Percentiles rank a stretch among this genome's conserved stretches.
Conservation (phyloP, 2,113 vertebrate species). For the Oncorhynchus masou region DNA sequence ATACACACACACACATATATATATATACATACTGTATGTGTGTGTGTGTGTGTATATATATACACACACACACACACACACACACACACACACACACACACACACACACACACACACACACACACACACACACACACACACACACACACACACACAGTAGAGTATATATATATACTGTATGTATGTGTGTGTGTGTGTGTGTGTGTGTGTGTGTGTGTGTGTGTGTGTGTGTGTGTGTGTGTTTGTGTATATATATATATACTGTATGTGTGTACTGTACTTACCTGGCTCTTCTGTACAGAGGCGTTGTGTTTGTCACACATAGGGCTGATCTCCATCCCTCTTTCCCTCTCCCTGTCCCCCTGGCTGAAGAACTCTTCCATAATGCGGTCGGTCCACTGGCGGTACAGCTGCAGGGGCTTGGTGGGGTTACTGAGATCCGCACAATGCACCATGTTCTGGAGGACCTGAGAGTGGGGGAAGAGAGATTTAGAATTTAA, state of each 20-base stretch:
- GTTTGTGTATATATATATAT: not conserved
- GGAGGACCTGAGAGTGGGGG: slow-evolving; percentile 75
- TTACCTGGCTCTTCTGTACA: slow-evolving; percentile 87
- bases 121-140: too few species aligned
- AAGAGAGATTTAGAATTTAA: not conserved
- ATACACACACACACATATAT: too few species aligned
- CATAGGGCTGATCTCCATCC: slow-evolving; percentile 91
- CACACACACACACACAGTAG: too few species aligned
- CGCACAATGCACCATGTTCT: slow-evolving; percentile 91
- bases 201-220: too few species aligned
- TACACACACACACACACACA: too few species aligned
- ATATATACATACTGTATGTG: too few species aligned
- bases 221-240: not conserved
- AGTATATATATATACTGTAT: too few species aligned
- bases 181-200: too few species aligned
- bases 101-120: too few species aligned
- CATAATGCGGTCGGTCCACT: slow-evolving; percentile 89
- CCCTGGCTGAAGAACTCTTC: slow-evolving; percentile 88
- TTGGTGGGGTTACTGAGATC: slow-evolving; percentile 89
- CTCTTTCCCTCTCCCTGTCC: slow-evolving; percentile 83
- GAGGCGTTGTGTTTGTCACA: slow-evolving; percentile 91
- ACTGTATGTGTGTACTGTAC: not conserved
- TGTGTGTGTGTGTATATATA: too few species aligned
- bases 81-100: too few species aligned
- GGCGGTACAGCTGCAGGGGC: slow-evolving; percentile 82